Base-by-base conservation (phyloP, 2,888 invertebrate species). In the Omphaloscelis lunosa region DNA sequence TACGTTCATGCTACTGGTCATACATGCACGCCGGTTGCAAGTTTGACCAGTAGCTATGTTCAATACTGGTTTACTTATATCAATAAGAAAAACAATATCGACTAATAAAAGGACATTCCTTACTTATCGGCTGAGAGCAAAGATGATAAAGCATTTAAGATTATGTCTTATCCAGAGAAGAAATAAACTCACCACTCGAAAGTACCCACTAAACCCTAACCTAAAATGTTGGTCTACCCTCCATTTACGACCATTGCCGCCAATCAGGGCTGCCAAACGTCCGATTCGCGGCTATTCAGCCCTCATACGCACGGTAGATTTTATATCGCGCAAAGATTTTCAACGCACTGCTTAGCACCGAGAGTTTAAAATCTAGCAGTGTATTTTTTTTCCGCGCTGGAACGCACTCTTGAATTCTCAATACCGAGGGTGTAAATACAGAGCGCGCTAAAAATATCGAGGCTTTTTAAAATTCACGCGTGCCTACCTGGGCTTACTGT, bases 211-310 rank as follows among this genome's bases (percentile, higher is more conserved):
- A 69, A 75, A 72, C 41, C 45, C 45, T 29, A n/a, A 70, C 45
- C 51, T 34, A n/a, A 62, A 85, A 73, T 65, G 65, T 41, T n/a
- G 27, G 20, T 41, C 56, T 41, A 65, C 53, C 56, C 27, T 45
- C 45, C 56, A 62, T 86, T 84, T 76, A 72, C 39, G 76, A 51
- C 20, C 48, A 27, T 76, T 72, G 7, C 58, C 20, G 70, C 69
- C 59, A 86, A 79, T 72, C 62, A 79, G 69, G 72, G 74, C 34
- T 58, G 65, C 20, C 56, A 20, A 75, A 72, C 48, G 61, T 62
- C 59, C 61, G 23, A 74, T 76, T 65, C 45, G n/a, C 41, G 62
- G n/a, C 53, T 45, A 56, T 75, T 75, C 73, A 74, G 23, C 48
- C 2, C 23, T 48, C 27, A 45, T 23, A 27, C 65, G 0, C 20